Percentiles rank a stretch among this genome's conserved stretches.
These are phyloP conservation scores for Scartelaos histophorus DNA, from an alignment of 2,113 vertebrate species.

Conservation along the genomic window DNA sequence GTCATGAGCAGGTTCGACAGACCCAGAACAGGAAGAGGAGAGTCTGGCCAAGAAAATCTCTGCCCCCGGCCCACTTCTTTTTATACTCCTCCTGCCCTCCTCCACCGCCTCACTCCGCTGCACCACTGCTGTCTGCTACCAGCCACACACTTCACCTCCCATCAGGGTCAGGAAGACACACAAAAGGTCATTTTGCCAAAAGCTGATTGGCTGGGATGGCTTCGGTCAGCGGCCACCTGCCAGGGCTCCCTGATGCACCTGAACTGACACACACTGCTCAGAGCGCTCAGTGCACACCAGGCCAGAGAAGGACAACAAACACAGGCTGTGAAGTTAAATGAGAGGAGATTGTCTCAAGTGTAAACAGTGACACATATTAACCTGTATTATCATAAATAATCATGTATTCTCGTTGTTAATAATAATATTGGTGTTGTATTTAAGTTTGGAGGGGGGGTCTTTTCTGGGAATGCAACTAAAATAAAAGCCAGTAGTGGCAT, in stretches of 20 bases:
- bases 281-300: conserved; percentile 51
- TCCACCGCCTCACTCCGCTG: conserved; percentile 55
- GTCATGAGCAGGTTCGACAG: conserved; percentile 54
- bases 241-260: conserved; percentile 74
- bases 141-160: conserved; percentile 75
- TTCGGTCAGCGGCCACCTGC: conserved; percentile 56
- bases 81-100: conserved; percentile 39
- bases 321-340: conserved; percentile 42
- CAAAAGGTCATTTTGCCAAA: conserved; percentile 73
- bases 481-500: not conserved
- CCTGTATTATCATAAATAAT: not conserved
- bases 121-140: conserved; percentile 75
- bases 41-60: conserved; percentile 69
- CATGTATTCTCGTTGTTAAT: not conserved
- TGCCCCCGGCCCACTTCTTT: conserved; percentile 56
- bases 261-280: conserved; percentile 70
- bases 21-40: conserved; percentile 51
- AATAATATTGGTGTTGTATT: not conserved
- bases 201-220: conserved; percentile 68
- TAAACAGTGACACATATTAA: not conserved
- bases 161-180: conserved; percentile 71
- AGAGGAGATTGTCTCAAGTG: conserved; percentile 39
- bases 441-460: not conserved
- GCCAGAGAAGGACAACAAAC: conserved; percentile 51
- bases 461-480: not conserved